These are phyloP conservation scores for Austrolebias charrua DNA, from an alignment of 2,797 vertebrate species.

Conservation along the genomic window DNA sequence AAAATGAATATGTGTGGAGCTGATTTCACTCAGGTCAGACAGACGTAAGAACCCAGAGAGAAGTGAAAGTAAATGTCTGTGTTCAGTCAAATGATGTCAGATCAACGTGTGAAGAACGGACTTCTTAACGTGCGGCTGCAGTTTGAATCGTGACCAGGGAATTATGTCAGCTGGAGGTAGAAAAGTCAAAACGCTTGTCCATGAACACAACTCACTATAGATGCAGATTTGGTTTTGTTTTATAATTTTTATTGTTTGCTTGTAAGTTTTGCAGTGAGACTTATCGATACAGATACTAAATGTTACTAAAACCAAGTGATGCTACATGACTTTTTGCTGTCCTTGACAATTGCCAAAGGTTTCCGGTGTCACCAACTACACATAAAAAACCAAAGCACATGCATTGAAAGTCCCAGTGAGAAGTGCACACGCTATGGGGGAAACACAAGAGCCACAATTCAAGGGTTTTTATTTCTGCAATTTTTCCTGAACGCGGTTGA, in stretches of 20 bases:
- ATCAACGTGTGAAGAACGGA: constrained; percentile 15
- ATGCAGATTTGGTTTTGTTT: no score
- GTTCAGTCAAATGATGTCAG: constrained; percentile 50
- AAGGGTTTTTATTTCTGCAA: constrained; percentile 59
- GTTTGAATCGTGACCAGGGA: constrained; percentile 16
- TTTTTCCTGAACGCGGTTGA: constrained; percentile 60
- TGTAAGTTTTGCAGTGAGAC: neutral
- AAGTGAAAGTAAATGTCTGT: constrained; percentile 64
- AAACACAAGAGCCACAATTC: constrained; percentile 31
- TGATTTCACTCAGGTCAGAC: constrained; percentile 48
- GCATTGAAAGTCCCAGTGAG: constrained; percentile 33
- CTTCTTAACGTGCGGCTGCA: constrained; percentile 15
- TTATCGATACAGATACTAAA: neutral
- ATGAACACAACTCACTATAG: no score
- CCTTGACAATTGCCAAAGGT: constrained; percentile 3
- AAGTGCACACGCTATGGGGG: constrained; percentile 3
- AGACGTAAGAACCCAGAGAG: constrained; percentile 48
- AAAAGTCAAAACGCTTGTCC: no score
- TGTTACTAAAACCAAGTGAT: constrained; percentile 1
- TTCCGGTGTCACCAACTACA: constrained; percentile 2
- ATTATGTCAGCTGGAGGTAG: neutral
- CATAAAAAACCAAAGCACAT: constrained; percentile 17
- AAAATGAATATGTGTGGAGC: constrained; percentile 30
- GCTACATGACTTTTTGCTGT: neutral
- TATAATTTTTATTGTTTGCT: neutral